Evolutionary conservation across 2,888 invertebrate species (phyloP), one percentile per base, ranked within the genome.

Genomic region (Cataglyphis altisquamis): DNA sequence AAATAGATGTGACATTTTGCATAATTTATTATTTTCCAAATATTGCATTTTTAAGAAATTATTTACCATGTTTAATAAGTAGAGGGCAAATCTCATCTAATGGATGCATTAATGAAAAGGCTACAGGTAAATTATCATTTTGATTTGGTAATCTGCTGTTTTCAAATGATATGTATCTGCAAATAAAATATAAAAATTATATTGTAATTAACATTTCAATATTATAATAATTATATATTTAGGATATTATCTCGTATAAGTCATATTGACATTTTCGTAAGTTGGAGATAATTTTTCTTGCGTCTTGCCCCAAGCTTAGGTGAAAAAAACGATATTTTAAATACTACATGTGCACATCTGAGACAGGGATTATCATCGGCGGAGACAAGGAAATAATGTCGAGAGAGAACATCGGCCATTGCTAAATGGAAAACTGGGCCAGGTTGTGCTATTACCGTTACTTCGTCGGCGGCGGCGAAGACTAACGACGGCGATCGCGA

Each of bases 11-110:
- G 9, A 63, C 10, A 72, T 9, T 68, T 25, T 55, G 60, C 52
- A 77, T 3, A 36, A 73, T 48, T 9, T 66, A n/a, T 52, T 67
- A 64, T n/a, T 66, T 39, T 60, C 73, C 0, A 29, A 0, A 29
- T 41, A 25, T 32, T 83, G 63, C 21, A 21, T 73, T 64, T 48
- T 15, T 75, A 57, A 63, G 73, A 21, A 60, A 63, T 66, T n/a
- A 15, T n/a, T 95, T 95, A 84, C 96, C 96, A 21, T 97, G 96
- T 92, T 97, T 97, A 85, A 97, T 96, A 9, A 98, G 95, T 52
- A 99, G 96, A 0, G 99, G 99, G 80, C 97, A 97, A 39, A 98
- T 97, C 95, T 99, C 99, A 94, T 99, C 98, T 75, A 99, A 95
- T 0, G 99, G 99, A 96, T 99, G 98, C 0, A 97, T 96, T 83